These are phyloP conservation scores for Trichonephila inaurata DNA, from an alignment of 1,140 invertebrate genomes.

Conservation along the genomic window DNA sequence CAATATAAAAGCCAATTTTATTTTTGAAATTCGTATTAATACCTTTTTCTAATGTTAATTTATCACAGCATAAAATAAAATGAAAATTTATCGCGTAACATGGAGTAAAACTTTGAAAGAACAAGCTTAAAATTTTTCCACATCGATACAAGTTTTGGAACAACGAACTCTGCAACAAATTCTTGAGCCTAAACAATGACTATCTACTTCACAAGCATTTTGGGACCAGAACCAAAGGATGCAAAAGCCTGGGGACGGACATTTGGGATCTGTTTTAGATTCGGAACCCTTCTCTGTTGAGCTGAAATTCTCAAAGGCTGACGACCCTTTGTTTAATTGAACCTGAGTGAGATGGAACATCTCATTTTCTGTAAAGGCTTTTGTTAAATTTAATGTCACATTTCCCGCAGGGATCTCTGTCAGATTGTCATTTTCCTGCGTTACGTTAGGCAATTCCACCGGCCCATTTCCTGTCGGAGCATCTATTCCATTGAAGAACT, in stretches of 20 bases:
- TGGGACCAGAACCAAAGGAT: constrained; percentile 43
- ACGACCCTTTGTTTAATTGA: not conserved
- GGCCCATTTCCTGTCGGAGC: too few relatives aligned
- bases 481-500: too few relatives aligned
- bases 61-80: too few relatives aligned
- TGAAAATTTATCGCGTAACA: too few relatives aligned
- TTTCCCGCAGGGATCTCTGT: too few relatives aligned
- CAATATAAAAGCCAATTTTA: too few relatives aligned
- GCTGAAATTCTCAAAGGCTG: not conserved
- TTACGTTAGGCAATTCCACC: too few relatives aligned
- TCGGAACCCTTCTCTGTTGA: not conserved
- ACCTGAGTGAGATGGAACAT: not conserved
- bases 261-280: not conserved
- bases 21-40: too few relatives aligned
- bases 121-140: not conserved
- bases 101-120: too few relatives aligned
- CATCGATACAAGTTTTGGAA: constrained; percentile 52
- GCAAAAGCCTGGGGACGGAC: constrained; percentile 29
- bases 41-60: too few relatives aligned
- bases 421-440: too few relatives aligned
- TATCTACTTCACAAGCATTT: constrained; percentile 42
- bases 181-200: constrained; percentile 2
- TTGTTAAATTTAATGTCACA: too few relatives aligned
- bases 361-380: not conserved
- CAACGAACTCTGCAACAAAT: constrained; percentile 58